Conservation (phyloP, 2,888 invertebrate genomes). For the Athalia cordata region DNA sequence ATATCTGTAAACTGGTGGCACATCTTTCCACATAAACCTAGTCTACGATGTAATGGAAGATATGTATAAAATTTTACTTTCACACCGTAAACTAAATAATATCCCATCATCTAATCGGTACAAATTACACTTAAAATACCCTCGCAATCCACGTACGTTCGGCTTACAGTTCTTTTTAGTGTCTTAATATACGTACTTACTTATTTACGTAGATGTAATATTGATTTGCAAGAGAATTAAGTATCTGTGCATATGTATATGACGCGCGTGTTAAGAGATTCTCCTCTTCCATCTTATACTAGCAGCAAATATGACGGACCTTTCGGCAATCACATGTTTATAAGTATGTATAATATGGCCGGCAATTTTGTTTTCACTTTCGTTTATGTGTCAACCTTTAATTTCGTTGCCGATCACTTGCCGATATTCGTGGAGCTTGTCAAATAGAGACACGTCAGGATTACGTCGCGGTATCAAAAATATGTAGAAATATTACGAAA, state of each 20-base stretch:
- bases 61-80: conserved; percentile 36
- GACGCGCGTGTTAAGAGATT: too few relatives aligned
- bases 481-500: too few relatives aligned
- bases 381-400: conserved; percentile 32
- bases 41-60: not conserved
- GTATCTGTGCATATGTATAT: too few relatives aligned
- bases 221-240: too few relatives aligned
- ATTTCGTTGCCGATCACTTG: conserved; percentile 20
- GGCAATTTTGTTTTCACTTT: conserved; percentile 32
- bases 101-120: conserved; percentile 1
- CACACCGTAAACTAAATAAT: conserved; percentile 5
- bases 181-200: conserved; percentile 6
- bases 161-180: not conserved
- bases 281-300: too few relatives aligned
- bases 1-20: too few relatives aligned
- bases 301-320: not conserved
- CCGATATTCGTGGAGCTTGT: conserved; percentile 6
- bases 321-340: conserved; percentile 16
- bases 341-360: not conserved
- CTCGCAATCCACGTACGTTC: conserved; percentile 1
- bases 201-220: not conserved
- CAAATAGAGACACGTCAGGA: conserved; percentile 1
- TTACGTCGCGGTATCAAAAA: not conserved
- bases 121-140: not conserved
- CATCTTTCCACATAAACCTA: too few relatives aligned